Evolutionary conservation across 2,113 vertebrate genomes (phyloP), one percentile per base, ranked within the genome.

Genomic region (Ochotona princeps): DNA sequence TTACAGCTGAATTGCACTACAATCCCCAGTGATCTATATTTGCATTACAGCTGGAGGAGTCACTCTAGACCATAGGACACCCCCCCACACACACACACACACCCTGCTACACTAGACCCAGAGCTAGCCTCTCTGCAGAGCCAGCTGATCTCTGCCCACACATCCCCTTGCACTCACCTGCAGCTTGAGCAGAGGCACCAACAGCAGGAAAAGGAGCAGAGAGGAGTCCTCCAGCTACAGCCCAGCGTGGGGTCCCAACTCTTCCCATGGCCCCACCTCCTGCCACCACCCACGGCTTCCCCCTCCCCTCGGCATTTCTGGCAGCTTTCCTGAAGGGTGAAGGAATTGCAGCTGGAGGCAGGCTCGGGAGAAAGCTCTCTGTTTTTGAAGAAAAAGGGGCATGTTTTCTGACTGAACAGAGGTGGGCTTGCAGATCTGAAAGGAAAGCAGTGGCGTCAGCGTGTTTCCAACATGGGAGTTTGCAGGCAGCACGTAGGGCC

Each of bases 261-360:
- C 44, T 70, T 51, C 35, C 54, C 20, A 54, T 26, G 57, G 89
- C 69, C 85, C 94, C 80, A 82, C 92, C 89, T 89, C 35, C 86
- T 30, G 38, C 78, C 49, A 25, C 93, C 82, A 38, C 96, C 95
- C 94, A 93, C 95, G 8, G 47, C 70, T 32, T 54, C 65, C 23
- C 66, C 94, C 92, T 70, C 90, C 96, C 91, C 38, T 83, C 49
- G 76, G 83, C 96, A 93, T 96, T 96, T 92, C 91, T 94, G 88
- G 90, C 95, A 88, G 82, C 74, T 75, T 89, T 26, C 6, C 30
- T 8, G 61, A 72, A 61, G 79, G 20, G 38, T 49, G 7, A 80
- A 70, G 74, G 70, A 90, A 80, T n/a, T 32, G 66, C 93, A 66
- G 66, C 30, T 30, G 20, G 66, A 89, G 91, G 15, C 28, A 57